These are phyloP conservation scores for Tretioscincus oriximinensis DNA, from an alignment of 2,113 vertebrate species.

Conservation along the genomic window DNA sequence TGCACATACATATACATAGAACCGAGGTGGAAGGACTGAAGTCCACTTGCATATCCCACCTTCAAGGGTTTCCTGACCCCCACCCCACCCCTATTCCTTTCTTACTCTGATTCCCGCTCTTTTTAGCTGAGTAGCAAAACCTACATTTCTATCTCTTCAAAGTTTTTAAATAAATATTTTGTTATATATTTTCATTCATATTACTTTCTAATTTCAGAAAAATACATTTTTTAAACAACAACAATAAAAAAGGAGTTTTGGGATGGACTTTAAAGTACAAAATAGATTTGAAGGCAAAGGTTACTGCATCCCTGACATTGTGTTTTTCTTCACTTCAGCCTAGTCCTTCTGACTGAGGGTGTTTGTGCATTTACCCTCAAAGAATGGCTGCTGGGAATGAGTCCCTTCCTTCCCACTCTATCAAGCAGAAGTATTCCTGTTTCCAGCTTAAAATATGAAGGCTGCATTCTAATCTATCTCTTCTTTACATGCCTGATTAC, in stretches of 20 bases:
- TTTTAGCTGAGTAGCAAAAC: not conserved
- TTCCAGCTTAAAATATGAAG: too few species aligned
- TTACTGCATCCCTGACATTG: not conserved
- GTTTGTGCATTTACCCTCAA: too few species aligned
- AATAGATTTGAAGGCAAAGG: slow-evolving; percentile 10
- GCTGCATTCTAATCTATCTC: too few species aligned
- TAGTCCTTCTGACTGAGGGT: too few species aligned
- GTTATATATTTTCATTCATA: not conserved
- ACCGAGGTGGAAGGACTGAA: not conserved
- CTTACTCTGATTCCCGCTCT: not conserved
- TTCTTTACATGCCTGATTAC: too few species aligned
- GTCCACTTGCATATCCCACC: too few species aligned
- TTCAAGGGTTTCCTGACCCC: not conserved
- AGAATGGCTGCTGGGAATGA: too few species aligned
- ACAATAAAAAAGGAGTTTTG: not conserved
- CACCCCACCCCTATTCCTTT: not conserved
- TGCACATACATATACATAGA: not conserved
- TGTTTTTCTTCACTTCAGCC: too few species aligned
- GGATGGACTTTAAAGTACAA: not conserved
- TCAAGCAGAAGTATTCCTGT: too few species aligned
- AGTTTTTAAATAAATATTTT: not conserved
- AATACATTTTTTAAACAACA: slow-evolving; percentile 14
- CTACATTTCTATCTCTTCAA: not conserved
- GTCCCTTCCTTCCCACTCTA: too few species aligned
- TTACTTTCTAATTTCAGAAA: slow-evolving; percentile 8